phyloP scores from a whole-genome alignment of 2,888 invertebrate species.

The Apocheima hispidaria region DNA sequence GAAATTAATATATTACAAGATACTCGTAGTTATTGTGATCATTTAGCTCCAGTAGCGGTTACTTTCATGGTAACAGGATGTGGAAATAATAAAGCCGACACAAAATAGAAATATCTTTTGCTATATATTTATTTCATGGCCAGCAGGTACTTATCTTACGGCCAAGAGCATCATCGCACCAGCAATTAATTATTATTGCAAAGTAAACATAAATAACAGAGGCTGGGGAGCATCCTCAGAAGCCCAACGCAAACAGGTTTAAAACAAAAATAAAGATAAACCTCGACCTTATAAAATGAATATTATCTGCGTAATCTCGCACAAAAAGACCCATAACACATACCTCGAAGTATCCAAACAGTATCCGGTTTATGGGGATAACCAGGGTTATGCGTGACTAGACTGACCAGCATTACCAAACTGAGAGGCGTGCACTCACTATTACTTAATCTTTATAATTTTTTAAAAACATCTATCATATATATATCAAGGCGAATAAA shows the following conservation, averaged over 20 bases:
- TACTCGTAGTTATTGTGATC: too few species aligned
- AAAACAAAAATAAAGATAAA: constrained; percentile 26
- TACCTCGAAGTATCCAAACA: constrained; percentile 38
- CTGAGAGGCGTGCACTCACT: constrained; percentile 60
- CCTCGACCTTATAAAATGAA: constrained; percentile 53
- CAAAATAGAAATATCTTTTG: too few species aligned
- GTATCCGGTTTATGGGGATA: constrained; percentile 77
- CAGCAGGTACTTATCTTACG: background rate
- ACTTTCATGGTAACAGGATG: too few species aligned
- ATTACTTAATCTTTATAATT: constrained; percentile 23
- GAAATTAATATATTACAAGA: too few species aligned
- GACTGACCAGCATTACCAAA: constrained; percentile 66
- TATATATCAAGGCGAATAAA: constrained; percentile 1
- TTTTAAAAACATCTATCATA: background rate
- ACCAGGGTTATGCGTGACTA: constrained; percentile 67
- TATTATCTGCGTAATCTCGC: constrained; percentile 51
- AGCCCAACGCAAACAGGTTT: constrained; percentile 33
- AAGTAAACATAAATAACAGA: constrained; percentile 4
- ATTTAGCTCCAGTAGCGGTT: too few species aligned
- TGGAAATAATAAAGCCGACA: too few species aligned
- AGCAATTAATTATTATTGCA: background rate
- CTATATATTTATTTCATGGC: too few species aligned
- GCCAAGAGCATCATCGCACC: background rate
- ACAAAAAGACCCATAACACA: constrained; percentile 52
- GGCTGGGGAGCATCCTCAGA: constrained; percentile 2